Evolutionary conservation across 1,140 invertebrate genomes (phyloP), one percentile per base, ranked within the genome.

Genomic region (Macrobrachium nipponense): DNA sequence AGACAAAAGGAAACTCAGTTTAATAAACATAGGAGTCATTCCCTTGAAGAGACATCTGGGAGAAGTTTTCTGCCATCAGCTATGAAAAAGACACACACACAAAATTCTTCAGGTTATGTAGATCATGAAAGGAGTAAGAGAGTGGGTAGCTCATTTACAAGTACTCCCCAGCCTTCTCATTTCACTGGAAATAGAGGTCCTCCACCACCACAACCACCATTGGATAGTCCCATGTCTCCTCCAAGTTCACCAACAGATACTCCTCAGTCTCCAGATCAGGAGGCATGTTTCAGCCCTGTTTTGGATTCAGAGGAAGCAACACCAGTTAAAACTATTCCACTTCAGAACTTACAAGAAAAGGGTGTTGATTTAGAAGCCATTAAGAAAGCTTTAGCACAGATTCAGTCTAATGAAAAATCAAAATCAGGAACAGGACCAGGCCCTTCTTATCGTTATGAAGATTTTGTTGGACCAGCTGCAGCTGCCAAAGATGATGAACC

Each of bases 351-450:
- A 61, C 20, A 62, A 43, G 77, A 86, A 60, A 80, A 80, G 61
- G 84, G 84, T n/a, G 84, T 86, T 18, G 84, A 86, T 79, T 51
- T 86, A 11, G 84, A 86, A 64, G 78, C 77, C 14, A 86, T 86
- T 43, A 86, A 86, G 17, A 86, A 86, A 80, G 84, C 84, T 70
- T 59, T 86, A 8, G 84, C 84, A 58, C 84, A 80, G 44, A 86
- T 86, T 20, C 76, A 68, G 17, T 66, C 66, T 44, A 80, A 44
- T 84, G 82, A 84, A 36, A 66, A 27, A 77, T 61, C 73, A n/a
- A 36, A 43, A 70, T 43, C n/a, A 11, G 80, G 43, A 11, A 14
- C 82, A 61, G 64, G 43, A 20, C 78, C 78, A 23, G 82, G 82
- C 2, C 72, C 82, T 58, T 86, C 84, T 44, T 86, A 86, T 27